phyloP scores from a whole-genome alignment of 2,888 invertebrate genomes.

The Sclerodermus sp. region DNA sequence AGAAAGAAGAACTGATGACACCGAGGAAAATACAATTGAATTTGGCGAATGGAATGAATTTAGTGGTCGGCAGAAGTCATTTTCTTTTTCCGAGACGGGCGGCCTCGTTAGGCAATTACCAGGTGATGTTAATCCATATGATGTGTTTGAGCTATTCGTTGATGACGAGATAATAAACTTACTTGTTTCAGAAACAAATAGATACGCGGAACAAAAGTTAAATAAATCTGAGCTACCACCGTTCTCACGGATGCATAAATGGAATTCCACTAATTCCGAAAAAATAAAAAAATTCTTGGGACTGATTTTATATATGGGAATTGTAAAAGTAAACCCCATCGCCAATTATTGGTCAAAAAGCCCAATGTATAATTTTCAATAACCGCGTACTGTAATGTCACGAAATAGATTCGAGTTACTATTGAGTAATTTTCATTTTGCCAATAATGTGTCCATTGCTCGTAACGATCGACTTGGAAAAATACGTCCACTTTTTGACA shows the following conservation, averaged over 20 bases:
- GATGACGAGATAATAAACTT: slow-evolving; percentile 20
- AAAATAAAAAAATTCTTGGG: slow-evolving; percentile 29
- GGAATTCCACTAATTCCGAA: slow-evolving; percentile 23
- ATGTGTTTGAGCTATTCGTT: slow-evolving; percentile 17
- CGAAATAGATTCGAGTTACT: slow-evolving; percentile 19
- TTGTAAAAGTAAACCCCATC: slow-evolving; percentile 16
- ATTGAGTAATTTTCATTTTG: slow-evolving; percentile 16
- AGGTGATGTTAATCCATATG: slow-evolving; percentile 12
- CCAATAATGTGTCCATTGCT: slow-evolving; percentile 12
- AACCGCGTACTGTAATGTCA: slow-evolving; percentile 13
- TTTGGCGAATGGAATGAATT: slow-evolving; percentile 4
- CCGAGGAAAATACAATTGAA: slow-evolving; percentile 5
- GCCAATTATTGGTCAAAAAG: slow-evolving; percentile 18
- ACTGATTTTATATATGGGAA: slow-evolving; percentile 18
- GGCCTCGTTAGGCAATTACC: slow-evolving; percentile 9
- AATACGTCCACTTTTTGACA: slow-evolving; percentile 15
- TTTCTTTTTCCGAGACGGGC: slow-evolving; percentile 11
- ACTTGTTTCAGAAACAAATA: slow-evolving; percentile 22
- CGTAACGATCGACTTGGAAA: slow-evolving; percentile 15
- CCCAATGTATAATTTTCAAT: slow-evolving; percentile 14
- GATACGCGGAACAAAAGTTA: slow-evolving; percentile 21
- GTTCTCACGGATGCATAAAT: slow-evolving; percentile 22
- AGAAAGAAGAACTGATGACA: slow-evolving; percentile 8
- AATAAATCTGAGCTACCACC: slow-evolving; percentile 11
- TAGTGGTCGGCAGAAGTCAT: slow-evolving; percentile 11